Conservation (phyloP, 2,797 vertebrate species). For the Pogoniulus pusillus region DNA sequence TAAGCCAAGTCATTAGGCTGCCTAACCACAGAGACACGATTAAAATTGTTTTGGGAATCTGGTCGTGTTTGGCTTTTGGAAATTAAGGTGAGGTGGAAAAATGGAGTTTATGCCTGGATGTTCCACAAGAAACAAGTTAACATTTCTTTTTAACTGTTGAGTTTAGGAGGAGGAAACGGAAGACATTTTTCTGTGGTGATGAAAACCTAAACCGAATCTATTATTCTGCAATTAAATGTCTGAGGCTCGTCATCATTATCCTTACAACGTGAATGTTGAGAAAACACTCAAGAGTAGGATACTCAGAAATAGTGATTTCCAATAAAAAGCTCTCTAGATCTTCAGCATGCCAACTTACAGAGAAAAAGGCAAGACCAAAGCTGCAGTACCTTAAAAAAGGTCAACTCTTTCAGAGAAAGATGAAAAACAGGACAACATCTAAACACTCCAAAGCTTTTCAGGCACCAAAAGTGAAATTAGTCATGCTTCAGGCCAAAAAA, state of each 20-base stretch:
- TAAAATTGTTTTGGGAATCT: conserved; percentile 28
- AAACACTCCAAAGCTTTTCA: not conserved
- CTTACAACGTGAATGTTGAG: not conserved
- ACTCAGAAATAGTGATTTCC: not conserved
- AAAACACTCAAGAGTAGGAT: not conserved
- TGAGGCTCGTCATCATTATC: not conserved
- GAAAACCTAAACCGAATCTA: not conserved
- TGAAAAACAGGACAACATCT: not conserved
- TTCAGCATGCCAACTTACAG: not conserved
- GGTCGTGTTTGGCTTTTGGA: not conserved
- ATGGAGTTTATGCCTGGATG: not conserved
- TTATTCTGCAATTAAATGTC: not conserved
- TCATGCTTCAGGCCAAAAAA: not conserved
- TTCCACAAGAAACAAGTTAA: not conserved
- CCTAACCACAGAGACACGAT: conserved; percentile 11
- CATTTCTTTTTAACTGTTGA: not conserved
- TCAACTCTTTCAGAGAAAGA: not conserved
- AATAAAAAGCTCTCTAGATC: not conserved
- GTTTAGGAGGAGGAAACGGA: not conserved
- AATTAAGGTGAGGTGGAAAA: conserved; percentile 18
- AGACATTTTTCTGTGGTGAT: not conserved
- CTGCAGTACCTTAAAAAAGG: not conserved
- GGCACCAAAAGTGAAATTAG: not conserved
- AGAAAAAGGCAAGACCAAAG: not conserved
- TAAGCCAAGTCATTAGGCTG: conserved; percentile 30